phyloP scores from a whole-genome alignment of 2,113 vertebrate species.

The Dipodomys merriami region DNA sequence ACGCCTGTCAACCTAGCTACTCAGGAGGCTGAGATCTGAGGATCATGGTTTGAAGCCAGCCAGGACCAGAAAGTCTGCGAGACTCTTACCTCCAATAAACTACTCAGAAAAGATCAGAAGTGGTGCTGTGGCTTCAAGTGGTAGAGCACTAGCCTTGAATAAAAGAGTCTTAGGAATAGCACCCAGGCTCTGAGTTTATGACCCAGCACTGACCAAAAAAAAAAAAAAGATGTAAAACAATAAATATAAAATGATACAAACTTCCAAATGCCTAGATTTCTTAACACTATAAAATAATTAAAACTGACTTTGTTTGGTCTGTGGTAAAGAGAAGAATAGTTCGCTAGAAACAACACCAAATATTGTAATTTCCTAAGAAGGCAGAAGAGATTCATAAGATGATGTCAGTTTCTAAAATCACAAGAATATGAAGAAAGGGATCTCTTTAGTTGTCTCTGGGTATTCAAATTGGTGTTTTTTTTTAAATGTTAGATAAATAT shows the following conservation, averaged over 20 bases:
- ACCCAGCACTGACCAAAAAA: no score
- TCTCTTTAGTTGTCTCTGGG: background rate
- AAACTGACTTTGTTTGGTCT: background rate
- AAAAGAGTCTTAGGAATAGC: no score
- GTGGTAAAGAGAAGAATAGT: background rate
- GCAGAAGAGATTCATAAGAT: background rate
- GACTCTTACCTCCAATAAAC: no score
- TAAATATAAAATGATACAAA: slow-evolving; percentile 48
- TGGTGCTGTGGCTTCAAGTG: no score
- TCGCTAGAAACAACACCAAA: background rate
- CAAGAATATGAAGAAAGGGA: background rate
- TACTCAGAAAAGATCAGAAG: no score
- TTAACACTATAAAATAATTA: slow-evolving; percentile 21
- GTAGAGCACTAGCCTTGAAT: no score
- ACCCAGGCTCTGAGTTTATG: no score
- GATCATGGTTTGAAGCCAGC: no score
- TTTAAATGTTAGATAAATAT: no score
- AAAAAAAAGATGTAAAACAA: background rate
- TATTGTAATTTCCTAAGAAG: background rate
- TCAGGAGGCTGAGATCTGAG: no score
- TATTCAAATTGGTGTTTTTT: background rate
- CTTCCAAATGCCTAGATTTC: background rate
- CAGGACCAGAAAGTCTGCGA: no score
- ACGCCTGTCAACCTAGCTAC: no score
- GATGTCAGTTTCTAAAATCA: background rate